These are phyloP conservation scores for Spilarctia lutea DNA, from an alignment of 2,888 invertebrate genomes.

Conservation along the genomic window DNA sequence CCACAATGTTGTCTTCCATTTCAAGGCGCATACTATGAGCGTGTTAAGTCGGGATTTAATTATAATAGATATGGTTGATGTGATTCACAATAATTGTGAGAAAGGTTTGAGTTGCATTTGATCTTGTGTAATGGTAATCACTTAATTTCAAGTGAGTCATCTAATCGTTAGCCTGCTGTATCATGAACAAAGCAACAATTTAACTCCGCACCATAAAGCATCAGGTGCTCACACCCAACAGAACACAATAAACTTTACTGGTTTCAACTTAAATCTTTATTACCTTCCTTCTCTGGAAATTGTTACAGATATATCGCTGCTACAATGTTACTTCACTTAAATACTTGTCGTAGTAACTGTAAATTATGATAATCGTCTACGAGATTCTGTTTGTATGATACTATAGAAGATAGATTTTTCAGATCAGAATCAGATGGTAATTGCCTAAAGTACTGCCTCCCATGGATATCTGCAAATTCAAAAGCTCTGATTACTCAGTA, in stretches of 20 bases:
- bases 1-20: too few species aligned
- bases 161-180: not conserved
- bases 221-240: not conserved
- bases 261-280: constrained; percentile 10
- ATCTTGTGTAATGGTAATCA: not conserved
- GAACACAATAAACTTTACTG: constrained; percentile 12
- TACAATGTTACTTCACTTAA: not conserved
- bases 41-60: too few species aligned
- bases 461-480: too few species aligned
- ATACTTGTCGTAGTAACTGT: not conserved
- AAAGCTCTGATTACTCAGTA: too few species aligned
- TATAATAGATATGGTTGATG: too few species aligned
- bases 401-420: too few species aligned
- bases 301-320: not conserved
- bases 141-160: not conserved
- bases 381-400: not conserved
- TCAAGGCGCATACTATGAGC: too few species aligned
- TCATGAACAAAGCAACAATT: not conserved
- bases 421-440: too few species aligned
- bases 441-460: too few species aligned
- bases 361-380: not conserved
- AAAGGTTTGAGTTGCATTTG: too few species aligned
- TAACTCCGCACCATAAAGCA: not conserved
- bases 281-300: not conserved
- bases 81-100: too few species aligned